Evolutionary conservation across 2,113 vertebrate species (phyloP).

Genomic region (Thinocorus orbignyianus): DNA sequence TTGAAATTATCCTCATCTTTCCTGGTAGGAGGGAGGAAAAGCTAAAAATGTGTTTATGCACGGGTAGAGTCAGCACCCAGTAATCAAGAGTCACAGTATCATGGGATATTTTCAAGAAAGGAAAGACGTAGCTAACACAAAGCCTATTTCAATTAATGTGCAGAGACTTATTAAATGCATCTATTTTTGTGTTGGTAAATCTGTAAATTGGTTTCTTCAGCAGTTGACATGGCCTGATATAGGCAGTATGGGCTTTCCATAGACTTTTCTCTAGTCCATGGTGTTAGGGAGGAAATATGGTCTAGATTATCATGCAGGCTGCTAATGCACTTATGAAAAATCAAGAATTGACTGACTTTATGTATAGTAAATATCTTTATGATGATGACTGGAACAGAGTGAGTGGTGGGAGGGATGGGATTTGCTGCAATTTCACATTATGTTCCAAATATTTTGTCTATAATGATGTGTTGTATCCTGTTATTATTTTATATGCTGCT

Average conservation of each 20-base stretch:
- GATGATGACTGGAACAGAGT: conserved; percentile 40
- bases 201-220: background rate
- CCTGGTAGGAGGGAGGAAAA: rapidly evolving
- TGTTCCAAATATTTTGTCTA: conserved; percentile 21
- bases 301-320: background rate
- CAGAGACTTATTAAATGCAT: background rate
- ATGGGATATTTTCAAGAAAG: background rate
- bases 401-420: background rate
- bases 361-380: background rate
- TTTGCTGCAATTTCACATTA: conserved; percentile 19
- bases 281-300: background rate
- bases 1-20: background rate
- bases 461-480: conserved; percentile 66
- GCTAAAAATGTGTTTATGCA: background rate
- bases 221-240: background rate
- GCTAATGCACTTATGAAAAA: conserved; percentile 13
- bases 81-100: background rate
- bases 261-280: background rate
- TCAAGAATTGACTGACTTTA: background rate
- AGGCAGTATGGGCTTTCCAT: background rate
- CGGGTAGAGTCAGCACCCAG: background rate
- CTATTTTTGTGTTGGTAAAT: background rate
- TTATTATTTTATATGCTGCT: conserved; percentile 46
- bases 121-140: background rate
- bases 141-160: background rate